phyloP scores from a whole-genome alignment of 2,797 vertebrate genomes.

The Hylomyscus alleni region DNA sequence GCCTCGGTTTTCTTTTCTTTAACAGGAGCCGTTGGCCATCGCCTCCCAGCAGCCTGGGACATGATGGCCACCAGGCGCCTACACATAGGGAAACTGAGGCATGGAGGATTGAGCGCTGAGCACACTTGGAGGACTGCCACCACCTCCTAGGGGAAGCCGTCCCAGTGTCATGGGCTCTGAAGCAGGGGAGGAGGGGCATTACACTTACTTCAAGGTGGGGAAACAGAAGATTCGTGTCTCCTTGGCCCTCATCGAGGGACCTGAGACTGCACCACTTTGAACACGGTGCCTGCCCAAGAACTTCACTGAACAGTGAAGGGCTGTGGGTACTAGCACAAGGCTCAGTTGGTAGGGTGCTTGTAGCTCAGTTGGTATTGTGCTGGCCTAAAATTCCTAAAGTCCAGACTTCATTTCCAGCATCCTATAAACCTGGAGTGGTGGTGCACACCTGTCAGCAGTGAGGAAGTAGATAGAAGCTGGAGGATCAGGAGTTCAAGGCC shows the following conservation, averaged over 20 bases:
- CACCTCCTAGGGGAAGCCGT: not conserved
- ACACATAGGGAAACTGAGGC: slow-evolving; percentile 20
- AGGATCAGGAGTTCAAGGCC: not conserved
- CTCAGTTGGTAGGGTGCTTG: not conserved
- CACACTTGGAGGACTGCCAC: not conserved
- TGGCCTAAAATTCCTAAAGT: no score
- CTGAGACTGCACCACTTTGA: not conserved
- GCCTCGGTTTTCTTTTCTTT: not conserved
- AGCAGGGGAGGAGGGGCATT: not conserved
- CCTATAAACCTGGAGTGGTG: not conserved
- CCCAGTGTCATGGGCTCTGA: not conserved
- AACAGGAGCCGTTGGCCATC: not conserved
- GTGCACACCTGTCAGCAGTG: not conserved
- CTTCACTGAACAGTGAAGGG: not conserved
- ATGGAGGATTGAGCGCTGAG: not conserved
- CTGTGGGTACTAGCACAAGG: not conserved
- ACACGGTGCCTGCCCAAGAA: not conserved
- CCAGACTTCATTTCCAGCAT: not conserved
- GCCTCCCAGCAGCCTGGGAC: not conserved
- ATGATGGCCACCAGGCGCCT: not conserved
- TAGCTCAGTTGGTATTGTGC: not conserved
- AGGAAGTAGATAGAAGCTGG: not conserved
- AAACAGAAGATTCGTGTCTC: not conserved
- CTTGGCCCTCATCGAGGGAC: not conserved
- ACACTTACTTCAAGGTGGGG: not conserved